Base-by-base conservation (phyloP, 2,113 vertebrate species). In the Bubo bubo region DNA sequence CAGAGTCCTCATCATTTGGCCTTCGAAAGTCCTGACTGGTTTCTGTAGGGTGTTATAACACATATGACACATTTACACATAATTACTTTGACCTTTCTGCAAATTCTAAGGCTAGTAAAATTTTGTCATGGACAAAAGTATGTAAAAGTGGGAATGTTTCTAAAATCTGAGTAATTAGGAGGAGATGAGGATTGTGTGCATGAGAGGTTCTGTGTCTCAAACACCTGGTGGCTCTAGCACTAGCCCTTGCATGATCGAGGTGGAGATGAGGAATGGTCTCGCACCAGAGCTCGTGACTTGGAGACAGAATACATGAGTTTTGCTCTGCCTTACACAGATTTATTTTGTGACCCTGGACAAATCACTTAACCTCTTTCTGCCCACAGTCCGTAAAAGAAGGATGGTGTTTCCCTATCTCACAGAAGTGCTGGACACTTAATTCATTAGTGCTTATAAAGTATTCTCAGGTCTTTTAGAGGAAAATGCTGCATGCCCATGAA, bases 341-440 rank as follows among this genome's bases (percentile, higher is more conserved):
- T 97, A 95, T 97, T 90, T 95, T 82, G 87, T 10, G 91, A 93
- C 94, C 94, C 84, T 43, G 91, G 86, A 76, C 93, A 93, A 89
- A 97, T 82, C 91, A 94, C 93, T 97, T 97, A 94, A 95, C 93
- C 84, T 97, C 93, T 82, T 73, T 91, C 84, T 89, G 84, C 84
- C 91, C 95, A 85, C 86, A 87, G 91, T 63, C 76, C 14, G 0
- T 76, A 85, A 75, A 94, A 95, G 93, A 95, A 87, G 84, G 84
- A 85, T 95, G 82, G 53, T 87, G 60, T 66, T 95, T 81, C 83
- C 39, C 62, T 85, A 72, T 91, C 70, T 94, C 49, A 3, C 22
- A 23, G 49, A 67, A 95, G 70, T 17, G 73, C 88, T 59, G 86
- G 84, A 88, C 84, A 60, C 77, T 93, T 93, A 95, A 96, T 95